Base-by-base conservation (phyloP, 1,140 invertebrate species). In the Meteorus sp. region DNA sequence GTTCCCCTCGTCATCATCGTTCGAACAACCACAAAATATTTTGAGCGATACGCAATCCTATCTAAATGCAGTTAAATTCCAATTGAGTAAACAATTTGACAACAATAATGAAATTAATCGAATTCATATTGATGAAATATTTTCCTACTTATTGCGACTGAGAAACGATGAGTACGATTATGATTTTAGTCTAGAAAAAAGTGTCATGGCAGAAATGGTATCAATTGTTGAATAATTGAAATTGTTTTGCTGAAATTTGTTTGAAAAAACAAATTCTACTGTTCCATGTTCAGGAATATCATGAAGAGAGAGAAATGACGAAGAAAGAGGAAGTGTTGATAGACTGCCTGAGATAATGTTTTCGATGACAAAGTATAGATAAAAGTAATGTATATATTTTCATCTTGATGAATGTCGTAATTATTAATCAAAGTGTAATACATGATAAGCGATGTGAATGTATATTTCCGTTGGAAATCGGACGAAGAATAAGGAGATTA, bases 141-240 rank as follows among this genome's bases (percentile, higher is more conserved):
- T 68, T 5, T 69, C 70, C 2, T 77, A 75, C 33, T 66, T 80
- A 33, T 62, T 72, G 20, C 67, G 67, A 67, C 56, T 78, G 57
- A 65, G 72, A 5, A 59, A 33, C 15, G 50, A 68, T 15, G 63
- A 73, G 17, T 72, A 69, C 17, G 29, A 64, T 39, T 81, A 81
- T 55, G 67, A 72, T 50, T 81, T 81, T 53, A 59, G 44, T 0
- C 47, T 80, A n/a, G 79, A 81, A 37, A 65, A 66, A 27, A 70
- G 71, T 56, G 70, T 81, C 6, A 70, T 78, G n/a, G 48, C 69
- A 23, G 78, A 81, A 73, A 74, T 78, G 71, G 66, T 72, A 20
- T 73, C 72, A 31, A 58, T 47, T 22, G 35, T 44, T 8, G 53
- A 66, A 23, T 51, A 52, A 59, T 47, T 15, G 9, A 23, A 27